Percentiles rank a stretch among this genome's conserved stretches.
phyloP scores from a whole-genome alignment of 2,888 invertebrate species.

The Auanema sp. region DNA sequence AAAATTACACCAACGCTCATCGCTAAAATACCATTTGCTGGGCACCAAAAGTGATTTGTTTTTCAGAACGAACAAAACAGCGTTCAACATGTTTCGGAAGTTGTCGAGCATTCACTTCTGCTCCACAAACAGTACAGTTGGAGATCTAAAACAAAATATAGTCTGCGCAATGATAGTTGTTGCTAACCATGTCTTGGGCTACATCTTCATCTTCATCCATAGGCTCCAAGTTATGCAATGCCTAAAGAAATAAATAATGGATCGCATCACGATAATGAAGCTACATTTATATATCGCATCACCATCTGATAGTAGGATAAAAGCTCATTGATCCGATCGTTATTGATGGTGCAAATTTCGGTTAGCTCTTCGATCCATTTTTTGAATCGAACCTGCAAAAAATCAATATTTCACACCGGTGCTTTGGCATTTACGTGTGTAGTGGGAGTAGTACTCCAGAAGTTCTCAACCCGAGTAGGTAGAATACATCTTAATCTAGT shows the following conservation, averaged over 20 bases:
- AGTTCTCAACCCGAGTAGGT: constrained; percentile 12
- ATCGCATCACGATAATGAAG: neutral
- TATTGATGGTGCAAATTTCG: neutral
- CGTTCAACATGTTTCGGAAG: constrained; percentile 46
- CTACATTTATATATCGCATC: constrained; percentile 10
- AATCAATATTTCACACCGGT: neutral
- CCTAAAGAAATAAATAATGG: neutral
- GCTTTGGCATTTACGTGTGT: constrained; percentile 1
- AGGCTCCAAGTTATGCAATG: constrained; percentile 6
- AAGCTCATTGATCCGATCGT: constrained; percentile 2
- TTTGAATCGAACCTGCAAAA: neutral
- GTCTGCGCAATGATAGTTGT: no score
- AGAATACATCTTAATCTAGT: constrained; percentile 2
- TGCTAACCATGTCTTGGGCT: constrained; percentile 8
- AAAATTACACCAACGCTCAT: neutral
- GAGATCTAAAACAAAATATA: no score
- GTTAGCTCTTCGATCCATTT: neutral
- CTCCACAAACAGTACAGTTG: constrained; percentile 29
- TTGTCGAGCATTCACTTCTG: constrained; percentile 21
- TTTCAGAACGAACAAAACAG: constrained; percentile 52
- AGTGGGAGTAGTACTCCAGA: constrained; percentile 11
- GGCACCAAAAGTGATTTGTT: constrained; percentile 48
- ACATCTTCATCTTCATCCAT: constrained; percentile 3
- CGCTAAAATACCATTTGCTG: no score
- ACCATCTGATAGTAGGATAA: constrained; percentile 9